Evolutionary conservation across 92 coral and sea anemone species (phyloP).

Genomic region (Paramuricea clavata): DNA sequence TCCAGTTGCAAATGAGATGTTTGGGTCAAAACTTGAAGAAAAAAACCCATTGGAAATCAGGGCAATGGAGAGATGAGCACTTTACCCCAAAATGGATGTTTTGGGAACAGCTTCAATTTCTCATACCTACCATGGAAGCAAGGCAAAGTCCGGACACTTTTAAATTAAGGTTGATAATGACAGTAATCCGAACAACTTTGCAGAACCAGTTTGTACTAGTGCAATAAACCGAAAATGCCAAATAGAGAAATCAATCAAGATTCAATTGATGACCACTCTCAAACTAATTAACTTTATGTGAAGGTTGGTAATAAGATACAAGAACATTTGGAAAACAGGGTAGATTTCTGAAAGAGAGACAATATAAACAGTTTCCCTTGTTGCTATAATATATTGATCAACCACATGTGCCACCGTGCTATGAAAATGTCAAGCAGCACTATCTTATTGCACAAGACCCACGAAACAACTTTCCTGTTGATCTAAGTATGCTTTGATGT

Average conservation of each 20-base stretch:
- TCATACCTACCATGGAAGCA: not conserved
- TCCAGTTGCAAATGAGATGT: not conserved
- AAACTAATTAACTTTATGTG: too few species aligned
- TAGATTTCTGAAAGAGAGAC: too few species aligned
- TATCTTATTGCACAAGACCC: too few species aligned
- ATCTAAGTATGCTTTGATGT: too few species aligned
- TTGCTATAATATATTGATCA: too few species aligned
- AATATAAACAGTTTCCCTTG: too few species aligned
- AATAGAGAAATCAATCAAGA: not conserved
- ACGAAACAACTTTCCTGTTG: too few species aligned
- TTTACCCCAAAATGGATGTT: conserved; percentile 54
- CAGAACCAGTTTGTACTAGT: not conserved
- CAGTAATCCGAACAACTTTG: not conserved
- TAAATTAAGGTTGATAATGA: not conserved
- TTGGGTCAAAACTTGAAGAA: conserved; percentile 32
- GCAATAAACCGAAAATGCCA: not conserved
- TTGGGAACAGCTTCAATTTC: conserved; percentile 50
- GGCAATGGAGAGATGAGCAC: conserved; percentile 52
- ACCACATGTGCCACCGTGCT: too few species aligned
- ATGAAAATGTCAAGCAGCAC: too few species aligned
- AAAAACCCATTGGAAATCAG: conserved; percentile 28
- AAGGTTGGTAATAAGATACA: too few species aligned
- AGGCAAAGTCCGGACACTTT: not conserved
- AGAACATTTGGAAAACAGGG: too few species aligned
- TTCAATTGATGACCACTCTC: too few species aligned